Evolutionary conservation across 2,113 vertebrate species (phyloP).

Genomic region (Leptosomus discolor): DNA sequence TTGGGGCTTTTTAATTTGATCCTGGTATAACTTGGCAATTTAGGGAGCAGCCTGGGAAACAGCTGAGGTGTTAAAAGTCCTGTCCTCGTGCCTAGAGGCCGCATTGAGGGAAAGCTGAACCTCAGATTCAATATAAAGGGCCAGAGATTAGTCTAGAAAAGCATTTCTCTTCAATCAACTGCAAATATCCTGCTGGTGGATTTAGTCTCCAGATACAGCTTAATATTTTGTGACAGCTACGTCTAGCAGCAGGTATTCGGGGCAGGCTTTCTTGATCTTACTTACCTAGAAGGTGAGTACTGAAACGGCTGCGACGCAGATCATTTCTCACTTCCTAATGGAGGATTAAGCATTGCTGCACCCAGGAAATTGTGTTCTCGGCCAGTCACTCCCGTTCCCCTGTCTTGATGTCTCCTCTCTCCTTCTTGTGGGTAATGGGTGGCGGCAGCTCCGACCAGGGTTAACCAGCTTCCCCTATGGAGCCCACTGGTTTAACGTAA

Average conservation of each 20-base stretch:
- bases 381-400: not conserved
- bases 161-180: not conserved
- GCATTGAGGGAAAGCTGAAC: not conserved
- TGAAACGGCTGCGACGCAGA: fast-evolving
- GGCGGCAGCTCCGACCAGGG: not conserved
- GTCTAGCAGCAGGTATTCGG: not conserved
- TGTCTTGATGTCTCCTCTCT: not conserved
- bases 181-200: not conserved
- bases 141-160: not conserved
- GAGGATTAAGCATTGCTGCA: not conserved
- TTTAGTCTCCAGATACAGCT: not conserved
- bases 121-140: not conserved
- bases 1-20: not conserved
- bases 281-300: not conserved
- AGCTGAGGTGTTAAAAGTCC: not conserved
- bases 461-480: not conserved
- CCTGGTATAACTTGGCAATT: not conserved
- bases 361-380: not conserved
- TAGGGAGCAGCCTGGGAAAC: not conserved
- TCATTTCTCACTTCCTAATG: fast-evolving
- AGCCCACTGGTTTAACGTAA: not conserved
- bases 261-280: not conserved
- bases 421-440: not conserved
- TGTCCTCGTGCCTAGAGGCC: not conserved
- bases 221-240: not conserved